Evolutionary conservation across 1,140 invertebrate genomes (phyloP), one percentile per base, ranked within the genome.

Genomic region (Stenopsyche tienmushanensis): DNA sequence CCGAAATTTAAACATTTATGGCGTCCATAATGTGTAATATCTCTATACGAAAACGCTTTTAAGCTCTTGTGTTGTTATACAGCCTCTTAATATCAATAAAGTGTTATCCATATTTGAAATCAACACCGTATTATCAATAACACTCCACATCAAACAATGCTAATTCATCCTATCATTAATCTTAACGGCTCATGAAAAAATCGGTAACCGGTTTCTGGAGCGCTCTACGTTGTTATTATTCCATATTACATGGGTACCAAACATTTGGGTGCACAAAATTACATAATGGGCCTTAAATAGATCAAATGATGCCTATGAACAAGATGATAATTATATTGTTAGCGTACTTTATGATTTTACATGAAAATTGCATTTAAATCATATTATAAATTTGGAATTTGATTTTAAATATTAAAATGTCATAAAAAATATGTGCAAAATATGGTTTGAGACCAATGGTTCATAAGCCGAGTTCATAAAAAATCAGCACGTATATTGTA

Each of bases 81-180:
- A 18, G 5, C 10, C 8, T 47, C 10, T 18, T 47, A 47, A 47
- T 47, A 47, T 47, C 44, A 47, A 59, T 42, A 60, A 44, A 60
- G 20, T 18, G 39, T 60, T 42, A 60, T 47, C 57, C 42, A 26
- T 39, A 26, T 44, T 60, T 60, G 57, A 60, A 60, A 65, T 69
- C 67, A 65, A 53, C 52, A 41, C 50, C 57, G 23, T 41, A 25
- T 62, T 50, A 69, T 69, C 67, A 69, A 57, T 60, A 69, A 69
- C 67, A 69, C 62, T 57, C 18, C 60, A 64, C 57, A 54, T 62
- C 62, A 62, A 69, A 69, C 67, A 69, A 69, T 69, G 52, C 58
- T 62, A 65, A 69, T 69, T 65, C 55, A 63, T 64, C 55, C 42
- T 62, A 55, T 65, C 67, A 69, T 69, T 69, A 49, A 69, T 65